phyloP scores from a whole-genome alignment of 2,797 vertebrate species.

The Parauchenoglanis punctatus region DNA sequence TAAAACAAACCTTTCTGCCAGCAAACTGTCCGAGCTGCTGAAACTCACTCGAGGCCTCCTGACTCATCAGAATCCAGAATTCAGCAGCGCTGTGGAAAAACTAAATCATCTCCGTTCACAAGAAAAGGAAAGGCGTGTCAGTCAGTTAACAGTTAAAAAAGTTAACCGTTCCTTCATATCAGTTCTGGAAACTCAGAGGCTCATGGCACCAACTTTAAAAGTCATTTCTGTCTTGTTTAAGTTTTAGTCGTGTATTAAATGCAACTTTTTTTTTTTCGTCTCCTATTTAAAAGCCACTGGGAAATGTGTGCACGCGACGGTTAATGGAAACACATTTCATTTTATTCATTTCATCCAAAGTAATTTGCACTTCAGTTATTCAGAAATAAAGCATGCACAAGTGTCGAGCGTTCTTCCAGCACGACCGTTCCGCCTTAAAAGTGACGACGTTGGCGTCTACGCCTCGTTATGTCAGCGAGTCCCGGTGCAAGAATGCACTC shows the following conservation, averaged over 20 bases:
- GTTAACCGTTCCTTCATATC: not conserved
- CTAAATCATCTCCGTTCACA: not conserved
- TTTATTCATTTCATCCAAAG: not conserved
- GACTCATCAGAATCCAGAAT: not conserved
- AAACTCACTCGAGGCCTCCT: not conserved
- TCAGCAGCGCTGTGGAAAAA: not conserved
- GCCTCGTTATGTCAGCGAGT: constrained; percentile 10
- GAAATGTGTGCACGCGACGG: not conserved
- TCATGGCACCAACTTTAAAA: not conserved
- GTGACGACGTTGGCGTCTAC: too few species aligned
- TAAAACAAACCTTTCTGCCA: not conserved
- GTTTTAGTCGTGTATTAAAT: not conserved
- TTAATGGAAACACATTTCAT: not conserved
- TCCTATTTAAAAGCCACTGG: not conserved
- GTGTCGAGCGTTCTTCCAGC: not conserved
- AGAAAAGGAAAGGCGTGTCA: not conserved
- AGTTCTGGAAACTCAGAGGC: not conserved
- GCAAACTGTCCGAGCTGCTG: not conserved
- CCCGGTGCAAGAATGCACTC: not conserved
- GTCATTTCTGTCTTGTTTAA: not conserved
- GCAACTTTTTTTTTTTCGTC: not conserved
- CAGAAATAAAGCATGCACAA: not conserved
- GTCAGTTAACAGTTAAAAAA: not conserved
- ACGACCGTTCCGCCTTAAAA: not conserved
- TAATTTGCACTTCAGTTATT: not conserved